phyloP scores from a whole-genome alignment of 2,888 invertebrate species.

The Pandemis heparana region DNA sequence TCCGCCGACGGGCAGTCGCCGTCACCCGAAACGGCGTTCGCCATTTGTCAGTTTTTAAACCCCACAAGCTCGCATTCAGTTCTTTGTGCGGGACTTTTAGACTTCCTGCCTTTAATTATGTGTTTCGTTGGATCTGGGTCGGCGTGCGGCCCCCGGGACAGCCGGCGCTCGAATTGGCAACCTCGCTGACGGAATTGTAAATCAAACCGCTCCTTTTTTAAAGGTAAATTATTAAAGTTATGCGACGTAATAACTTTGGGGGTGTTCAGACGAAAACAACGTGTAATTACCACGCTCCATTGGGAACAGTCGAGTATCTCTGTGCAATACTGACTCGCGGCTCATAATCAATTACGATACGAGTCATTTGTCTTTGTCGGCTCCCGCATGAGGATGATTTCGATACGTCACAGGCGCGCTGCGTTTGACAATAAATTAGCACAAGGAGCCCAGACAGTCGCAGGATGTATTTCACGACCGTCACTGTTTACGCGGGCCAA shows the following conservation, averaged over 20 bases:
- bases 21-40: slow-evolving; percentile 14
- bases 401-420: neutral
- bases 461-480: slow-evolving; percentile 27
- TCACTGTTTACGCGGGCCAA: slow-evolving; percentile 21
- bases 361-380: slow-evolving; percentile 10
- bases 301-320: neutral
- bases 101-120: slow-evolving; percentile 73
- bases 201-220: slow-evolving; percentile 23
- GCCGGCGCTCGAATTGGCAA: slow-evolving; percentile 12
- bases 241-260: slow-evolving; percentile 1
- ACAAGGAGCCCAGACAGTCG: slow-evolving; percentile 16
- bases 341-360: slow-evolving; percentile 5
- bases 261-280: neutral
- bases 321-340: slow-evolving; percentile 1
- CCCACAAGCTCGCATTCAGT: slow-evolving; percentile 50
- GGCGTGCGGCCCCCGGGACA: slow-evolving; percentile 24
- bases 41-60: slow-evolving; percentile 50
- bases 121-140: slow-evolving; percentile 57
- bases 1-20: neutral
- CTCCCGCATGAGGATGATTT: neutral
- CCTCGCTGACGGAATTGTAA: slow-evolving; percentile 32
- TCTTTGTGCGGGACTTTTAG: slow-evolving; percentile 56
- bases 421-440: slow-evolving; percentile 12
- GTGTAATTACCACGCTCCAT: neutral
- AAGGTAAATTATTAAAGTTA: slow-evolving; percentile 17